Conservation (phyloP, 2,888 invertebrate genomes). For the Creontiades dilutus region DNA sequence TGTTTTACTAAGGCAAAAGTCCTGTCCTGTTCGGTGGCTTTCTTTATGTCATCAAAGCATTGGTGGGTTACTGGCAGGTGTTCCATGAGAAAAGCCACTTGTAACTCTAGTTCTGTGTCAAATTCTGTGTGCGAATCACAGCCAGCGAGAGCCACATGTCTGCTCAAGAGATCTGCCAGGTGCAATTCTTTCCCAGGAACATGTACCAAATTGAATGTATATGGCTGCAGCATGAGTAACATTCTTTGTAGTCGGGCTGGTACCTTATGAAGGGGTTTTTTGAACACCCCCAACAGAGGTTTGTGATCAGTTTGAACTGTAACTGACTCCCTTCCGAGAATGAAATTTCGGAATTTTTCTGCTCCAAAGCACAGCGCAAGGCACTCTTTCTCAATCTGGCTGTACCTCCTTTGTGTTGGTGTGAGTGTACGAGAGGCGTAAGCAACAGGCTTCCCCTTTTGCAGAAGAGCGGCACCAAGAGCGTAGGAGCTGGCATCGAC, state of each 20-base stretch:
- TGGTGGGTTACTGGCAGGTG: constrained; percentile 75
- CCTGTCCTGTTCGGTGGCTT: neutral
- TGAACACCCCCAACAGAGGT: constrained; percentile 69
- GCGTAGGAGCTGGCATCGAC: no score
- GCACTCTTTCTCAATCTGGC: constrained; percentile 78
- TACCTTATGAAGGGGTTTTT: constrained; percentile 70
- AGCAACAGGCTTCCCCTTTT: no score
- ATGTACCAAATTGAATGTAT: constrained; percentile 73
- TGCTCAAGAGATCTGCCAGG: constrained; percentile 75
- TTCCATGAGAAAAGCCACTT: constrained; percentile 73
- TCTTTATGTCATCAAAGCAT: constrained; percentile 70
- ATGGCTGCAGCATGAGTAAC: constrained; percentile 67
- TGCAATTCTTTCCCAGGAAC: constrained; percentile 76
- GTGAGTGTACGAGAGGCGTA: constrained; percentile 77
- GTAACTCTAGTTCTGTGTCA: constrained; percentile 73
- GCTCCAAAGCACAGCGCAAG: constrained; percentile 75
- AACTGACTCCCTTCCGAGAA: constrained; percentile 71
- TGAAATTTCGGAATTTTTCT: constrained; percentile 77
- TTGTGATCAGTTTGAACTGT: constrained; percentile 70
- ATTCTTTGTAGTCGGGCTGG: constrained; percentile 72
- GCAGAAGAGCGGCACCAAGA: no score
- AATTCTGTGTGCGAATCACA: constrained; percentile 71
- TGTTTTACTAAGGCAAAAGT: neutral
- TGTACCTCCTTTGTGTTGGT: constrained; percentile 77
- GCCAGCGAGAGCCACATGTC: constrained; percentile 67